These are phyloP conservation scores for Sphaerophoria rueppellii DNA, from an alignment of 2,888 invertebrate genomes.

Conservation along the genomic window DNA sequence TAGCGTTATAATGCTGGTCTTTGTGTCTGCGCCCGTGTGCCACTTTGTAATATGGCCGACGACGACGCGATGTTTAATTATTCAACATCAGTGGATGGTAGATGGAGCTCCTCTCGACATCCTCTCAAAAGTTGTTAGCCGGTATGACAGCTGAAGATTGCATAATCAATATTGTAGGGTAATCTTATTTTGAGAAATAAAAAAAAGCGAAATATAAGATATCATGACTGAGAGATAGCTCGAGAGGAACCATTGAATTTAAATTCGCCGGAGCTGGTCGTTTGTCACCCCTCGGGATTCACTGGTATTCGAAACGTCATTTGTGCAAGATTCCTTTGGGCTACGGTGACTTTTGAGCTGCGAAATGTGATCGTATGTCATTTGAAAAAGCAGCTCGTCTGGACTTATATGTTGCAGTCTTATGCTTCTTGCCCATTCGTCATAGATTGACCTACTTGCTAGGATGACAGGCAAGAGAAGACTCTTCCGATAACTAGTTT, in stretches of 20 bases:
- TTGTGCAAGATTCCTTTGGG: slow-evolving; percentile 33
- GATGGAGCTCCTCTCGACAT: slow-evolving; percentile 65
- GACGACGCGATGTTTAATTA: slow-evolving; percentile 46
- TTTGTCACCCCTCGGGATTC: slow-evolving; percentile 31
- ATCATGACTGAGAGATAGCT: slow-evolving; percentile 34
- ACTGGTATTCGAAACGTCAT: slow-evolving; percentile 31
- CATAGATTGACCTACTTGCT: slow-evolving; percentile 65
- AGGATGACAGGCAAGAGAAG: slow-evolving; percentile 15
- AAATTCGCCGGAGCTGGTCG: slow-evolving; percentile 26
- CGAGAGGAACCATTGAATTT: slow-evolving; percentile 18
- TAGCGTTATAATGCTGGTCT: slow-evolving; percentile 23
- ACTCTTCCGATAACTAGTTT: slow-evolving; percentile 16
- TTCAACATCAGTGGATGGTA: slow-evolving; percentile 47
- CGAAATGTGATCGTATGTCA: slow-evolving; percentile 55
- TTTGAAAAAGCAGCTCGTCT: slow-evolving; percentile 18
- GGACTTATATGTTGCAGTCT: slow-evolving; percentile 24
- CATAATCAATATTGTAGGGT: slow-evolving; percentile 57
- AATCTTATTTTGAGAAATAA: slow-evolving; percentile 48
- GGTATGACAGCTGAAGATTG: slow-evolving; percentile 56
- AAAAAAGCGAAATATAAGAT: slow-evolving; percentile 45
- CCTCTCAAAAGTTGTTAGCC: slow-evolving; percentile 50
- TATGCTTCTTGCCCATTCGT: neutral
- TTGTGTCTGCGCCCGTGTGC: slow-evolving; percentile 14
- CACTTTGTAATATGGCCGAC: slow-evolving; percentile 5
- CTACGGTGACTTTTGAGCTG: slow-evolving; percentile 29